Evolutionary conservation across 2,113 vertebrate species (phyloP).

Genomic region (Penelope pileata): DNA sequence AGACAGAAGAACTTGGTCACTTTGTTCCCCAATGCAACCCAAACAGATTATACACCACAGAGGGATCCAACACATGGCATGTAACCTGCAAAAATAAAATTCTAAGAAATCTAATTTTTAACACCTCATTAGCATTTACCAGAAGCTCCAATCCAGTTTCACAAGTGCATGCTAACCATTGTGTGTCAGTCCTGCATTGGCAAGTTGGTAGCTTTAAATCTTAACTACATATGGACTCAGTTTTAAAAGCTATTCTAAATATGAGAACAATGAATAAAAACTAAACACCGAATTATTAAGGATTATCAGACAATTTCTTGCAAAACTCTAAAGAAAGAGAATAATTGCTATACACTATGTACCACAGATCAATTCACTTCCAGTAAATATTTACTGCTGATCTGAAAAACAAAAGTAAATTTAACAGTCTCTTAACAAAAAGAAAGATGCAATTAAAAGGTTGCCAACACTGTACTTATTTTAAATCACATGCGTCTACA

Average conservation of each 20-base stretch:
- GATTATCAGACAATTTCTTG: neutral
- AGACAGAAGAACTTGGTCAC: neutral
- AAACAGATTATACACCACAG: neutral
- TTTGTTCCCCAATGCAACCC: neutral
- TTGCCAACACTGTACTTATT: neutral
- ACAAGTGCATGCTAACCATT: neutral
- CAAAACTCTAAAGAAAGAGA: neutral
- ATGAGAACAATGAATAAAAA: neutral
- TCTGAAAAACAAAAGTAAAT: neutral
- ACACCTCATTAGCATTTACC: neutral
- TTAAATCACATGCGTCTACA: neutral
- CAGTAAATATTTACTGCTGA: neutral
- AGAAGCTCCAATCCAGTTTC: neutral
- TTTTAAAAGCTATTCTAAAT: neutral
- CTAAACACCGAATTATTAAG: neutral
- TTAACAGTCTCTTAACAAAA: neutral
- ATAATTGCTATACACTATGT: neutral
- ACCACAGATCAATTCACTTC: neutral
- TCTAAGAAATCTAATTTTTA: neutral
- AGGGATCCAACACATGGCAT: neutral
- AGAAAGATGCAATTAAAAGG: neutral
- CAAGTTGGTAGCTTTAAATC: neutral
- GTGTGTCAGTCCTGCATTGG: neutral
- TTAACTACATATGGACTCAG: neutral
- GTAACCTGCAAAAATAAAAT: neutral